Base-by-base conservation (phyloP, 2,888 invertebrate species). In the Antitype chi region DNA sequence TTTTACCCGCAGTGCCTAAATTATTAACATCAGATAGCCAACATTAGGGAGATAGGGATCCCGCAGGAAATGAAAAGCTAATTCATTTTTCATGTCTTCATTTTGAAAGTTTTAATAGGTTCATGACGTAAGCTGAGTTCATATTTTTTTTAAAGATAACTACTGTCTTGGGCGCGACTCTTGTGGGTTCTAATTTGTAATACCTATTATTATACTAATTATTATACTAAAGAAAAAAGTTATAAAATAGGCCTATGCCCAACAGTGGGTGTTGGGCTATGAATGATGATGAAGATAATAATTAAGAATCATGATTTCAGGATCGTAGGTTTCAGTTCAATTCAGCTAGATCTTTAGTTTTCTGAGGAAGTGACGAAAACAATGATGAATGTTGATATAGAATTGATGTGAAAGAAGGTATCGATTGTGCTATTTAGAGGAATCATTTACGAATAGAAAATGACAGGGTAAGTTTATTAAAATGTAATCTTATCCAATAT, bases 51-150 rank as follows among this genome's bases (percentile, higher is more conserved):
- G 72, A 74, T 78, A 80, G 73, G 66, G 47, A 70, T 83, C 89
- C 78, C 87, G 62, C 53, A 85, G 87, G 89, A 91, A 90, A 90
- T 89, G 85, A 90, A 89, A 80, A 91, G 89, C 89, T 89, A 90
- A 91, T 92, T 92, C 92, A 94, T 94, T 94, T 94, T 94, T 94
- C 93, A 94, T 90, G 90, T 89, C 91, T 90, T 90, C 90, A 90
- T 92, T 60, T 90, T 80, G 85, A 82, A 92, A 94, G 88, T 94
- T 94, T 94, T 94, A 93, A 94, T 93, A 90, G 90, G 89, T 88
- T 89, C 85, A 87, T 91, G 91, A 92, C 89, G 89, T 88, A 85
- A 80, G 79, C 72, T 77, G 76, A 76, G 79, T 85, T 88, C 91
- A 89, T 89, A 90, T 90, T 91, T 87, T 71, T 80, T 76, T n/a